Base-by-base conservation (phyloP, 2,113 vertebrate species). In the Rynchops niger region DNA sequence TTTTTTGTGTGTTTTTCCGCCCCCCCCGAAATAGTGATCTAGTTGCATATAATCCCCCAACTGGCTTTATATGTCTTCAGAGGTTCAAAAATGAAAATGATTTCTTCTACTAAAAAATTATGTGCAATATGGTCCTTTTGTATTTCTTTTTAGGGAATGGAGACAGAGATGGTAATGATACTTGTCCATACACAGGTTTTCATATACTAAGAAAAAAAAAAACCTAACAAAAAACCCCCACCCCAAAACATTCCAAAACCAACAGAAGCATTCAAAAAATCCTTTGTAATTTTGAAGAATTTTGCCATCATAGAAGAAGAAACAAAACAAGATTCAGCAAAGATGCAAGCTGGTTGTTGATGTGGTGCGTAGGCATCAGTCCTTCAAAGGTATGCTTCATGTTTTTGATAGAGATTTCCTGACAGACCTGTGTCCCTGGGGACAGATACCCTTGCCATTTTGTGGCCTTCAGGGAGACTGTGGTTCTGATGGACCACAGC, bases 131-230 rank as follows among this genome's bases (percentile, higher is more conserved):
- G 6, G 3, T 43, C 74, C 20, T 9, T 59, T 25, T 79, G 8
- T 32, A 15, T 82, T 71, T 47, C 16, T 86, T 72, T 45, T 85
- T 76, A 92, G 65, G 76, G 19, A 84, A 18, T 40, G 27, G 69
- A 18, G 42, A 66, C 14, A 55, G 32, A 76, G 52, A 9, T 78
- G 8, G 6, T 63, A 43, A 34, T 53, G 1, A 32, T 62, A 79
- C 55, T 91, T 74, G 26, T 36, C 58, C 3, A 7, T 29, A n/a
- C 3, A 10, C 1, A 3, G 23, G 9, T 40, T 86, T 66, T 56
- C 6, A 5, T 38, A 17, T 50, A n/a, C 1, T 1, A 69, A 69
- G 11, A 12, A 9, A 5, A 17, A 32, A 26, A 4, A 3, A 49
- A 22, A 17, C 15, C 16, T 49, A 30, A 25, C 21, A 21, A 27